These are phyloP conservation scores for Panagrolaimus sp. DNA, from an alignment of 1,140 invertebrate genomes.

Conservation along the genomic window DNA sequence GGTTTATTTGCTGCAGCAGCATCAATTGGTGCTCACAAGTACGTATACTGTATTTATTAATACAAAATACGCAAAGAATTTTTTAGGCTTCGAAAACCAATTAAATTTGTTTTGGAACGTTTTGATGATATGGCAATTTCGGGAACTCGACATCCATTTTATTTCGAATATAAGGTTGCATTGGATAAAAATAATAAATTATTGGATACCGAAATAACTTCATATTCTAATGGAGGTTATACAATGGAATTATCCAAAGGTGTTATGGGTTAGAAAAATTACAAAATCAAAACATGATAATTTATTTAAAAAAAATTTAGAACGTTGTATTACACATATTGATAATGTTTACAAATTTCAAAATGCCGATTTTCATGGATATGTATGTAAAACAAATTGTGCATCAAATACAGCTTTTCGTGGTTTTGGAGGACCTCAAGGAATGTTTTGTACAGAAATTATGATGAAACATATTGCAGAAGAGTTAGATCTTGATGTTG, in stretches of 20 bases:
- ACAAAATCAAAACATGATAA: slow-evolving; percentile 60
- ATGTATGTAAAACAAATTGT: slow-evolving; percentile 52
- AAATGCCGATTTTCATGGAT: slow-evolving; percentile 48
- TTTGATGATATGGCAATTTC: slow-evolving; percentile 87
- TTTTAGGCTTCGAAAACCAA: slow-evolving; percentile 70
- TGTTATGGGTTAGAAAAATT: slow-evolving; percentile 46
- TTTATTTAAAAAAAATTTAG: slow-evolving; percentile 27
- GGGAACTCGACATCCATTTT: slow-evolving; percentile 81
- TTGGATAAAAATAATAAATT: slow-evolving; percentile 45
- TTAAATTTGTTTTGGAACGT: slow-evolving; percentile 80
- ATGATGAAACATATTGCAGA: slow-evolving; percentile 73
- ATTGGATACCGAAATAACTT: slow-evolving; percentile 38
- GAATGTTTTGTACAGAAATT: slow-evolving; percentile 76
- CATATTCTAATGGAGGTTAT: slow-evolving; percentile 46
- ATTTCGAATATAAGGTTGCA: slow-evolving; percentile 73
- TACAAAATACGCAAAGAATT: slow-evolving; percentile 19
- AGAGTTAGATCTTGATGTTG: slow-evolving; percentile 67
- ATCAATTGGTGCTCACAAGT: slow-evolving; percentile 65
- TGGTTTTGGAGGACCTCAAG: slow-evolving; percentile 79
- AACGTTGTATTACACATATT: slow-evolving; percentile 49
- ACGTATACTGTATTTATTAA: slow-evolving; percentile 51
- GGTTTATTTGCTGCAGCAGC: slow-evolving; percentile 62
- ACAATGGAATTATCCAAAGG: slow-evolving; percentile 53
- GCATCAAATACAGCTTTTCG: slow-evolving; percentile 78
- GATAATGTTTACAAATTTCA: slow-evolving; percentile 56